Base-by-base conservation (phyloP, 2,113 vertebrate genomes). In the Archilochus colubris region DNA sequence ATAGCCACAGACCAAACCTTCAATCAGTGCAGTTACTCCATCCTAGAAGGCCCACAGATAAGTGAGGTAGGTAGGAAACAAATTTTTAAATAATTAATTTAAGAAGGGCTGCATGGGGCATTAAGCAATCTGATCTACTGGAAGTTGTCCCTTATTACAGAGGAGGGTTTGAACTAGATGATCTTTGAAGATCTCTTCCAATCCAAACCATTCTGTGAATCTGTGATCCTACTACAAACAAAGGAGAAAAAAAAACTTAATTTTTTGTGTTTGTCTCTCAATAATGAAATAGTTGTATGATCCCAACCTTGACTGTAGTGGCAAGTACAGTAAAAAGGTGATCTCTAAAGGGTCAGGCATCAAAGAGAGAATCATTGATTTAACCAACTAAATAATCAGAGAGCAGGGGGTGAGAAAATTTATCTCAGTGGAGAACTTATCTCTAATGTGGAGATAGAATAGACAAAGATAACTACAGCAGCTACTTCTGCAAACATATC, bases 131-230 rank as follows among this genome's bases (percentile, higher is more conserved):
- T 55, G 21, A 21, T 64, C 6, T 11, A n/a, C 11, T 2, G 5
- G n/a, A 62, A 64, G 14, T 2, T 64, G 24, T 36, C 12, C 24
- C 20, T 72, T n/a, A 7, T 7, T 2, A 18, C 0, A 2, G 10
- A 80, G 12, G 18, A 30, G 0, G 2, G 8, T 27, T 75, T 25
- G 25, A 72, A 54, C 3, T 10, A 40, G 11, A 12, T 4, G 3
- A 21, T 3, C 1, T 72, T 16, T 50, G n/a, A 25, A 48, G 10
- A 13, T 44, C 20, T 20, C 5, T 72, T 93, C 16, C 23, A 79
- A 50, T 2, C 27, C 7, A 51, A 76, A 57, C 6, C 1, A 19
- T 54, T 58, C 9, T 15, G 5, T 12, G 7, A 23, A 63, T 76
- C 44, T 30, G 7, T 12, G 3, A 2, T 57, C 55, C 10, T 61